Evolutionary conservation across 2,888 invertebrate genomes (phyloP), one percentile per base, ranked within the genome.

Genomic region (Barypeithes pellucidus): DNA sequence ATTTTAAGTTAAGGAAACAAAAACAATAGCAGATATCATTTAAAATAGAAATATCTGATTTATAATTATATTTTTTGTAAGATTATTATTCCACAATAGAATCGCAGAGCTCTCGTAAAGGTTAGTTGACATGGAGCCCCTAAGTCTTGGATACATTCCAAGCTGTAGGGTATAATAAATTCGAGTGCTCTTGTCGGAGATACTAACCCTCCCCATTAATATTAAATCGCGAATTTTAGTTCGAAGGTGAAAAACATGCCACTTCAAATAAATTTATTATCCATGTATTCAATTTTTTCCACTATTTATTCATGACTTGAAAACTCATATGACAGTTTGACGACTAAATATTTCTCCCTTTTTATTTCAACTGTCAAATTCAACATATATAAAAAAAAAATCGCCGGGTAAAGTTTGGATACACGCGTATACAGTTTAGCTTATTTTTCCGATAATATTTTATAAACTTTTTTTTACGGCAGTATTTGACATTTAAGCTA

Each of bases 71-170:
- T 29, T 54, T 14, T 59, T 36, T 39, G 3, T 11, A 18, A 11
- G 8, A 59, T 59, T 59, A 59, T 12, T 59, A 14, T 4, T 39
- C 16, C 39, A 59, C 12, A 18, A 39, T 59, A 14, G 39, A 14
- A 39, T 12, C 18, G n/a, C n/a, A 18, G n/a, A 18, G n/a, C 39
- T 5, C 18, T 43, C n/a, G 43, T 24, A 43, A 50, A 68, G 60
- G 57, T 68, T 50, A 61, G 43, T n/a, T 61, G 68, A 61, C 47
- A 61, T 52, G 62, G 62, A 70, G 69, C 24, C 69, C 41, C 47
- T 11, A 36, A 54, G 69, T 70, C 69, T 70, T 70, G 69, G 69
- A 70, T 41, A 62, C 41, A 24, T 54, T 70, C 69, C 69, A 70
- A 70, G 39, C 45, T 63, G 33, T 41, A 43, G 60, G 52, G 43